These are phyloP conservation scores for Geodia barretti DNA, from an alignment of 37 sponge, comb jelly and placozoan genomes.

Conservation along the genomic window DNA sequence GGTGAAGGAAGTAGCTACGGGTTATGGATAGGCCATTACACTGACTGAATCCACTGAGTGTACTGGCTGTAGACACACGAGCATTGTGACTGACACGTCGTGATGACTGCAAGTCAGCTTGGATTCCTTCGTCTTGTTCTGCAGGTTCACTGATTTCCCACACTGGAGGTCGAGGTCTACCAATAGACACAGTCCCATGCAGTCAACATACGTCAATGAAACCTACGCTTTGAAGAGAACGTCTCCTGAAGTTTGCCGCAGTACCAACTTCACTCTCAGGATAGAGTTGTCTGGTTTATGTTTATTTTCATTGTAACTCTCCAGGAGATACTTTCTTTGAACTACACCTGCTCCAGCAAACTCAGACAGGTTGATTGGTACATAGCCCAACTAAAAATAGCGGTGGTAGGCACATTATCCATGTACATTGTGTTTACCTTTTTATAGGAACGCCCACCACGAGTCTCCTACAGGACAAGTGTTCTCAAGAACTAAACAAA, in stretches of 20 bases:
- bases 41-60: not conserved
- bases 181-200: not conserved
- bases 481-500: not conserved
- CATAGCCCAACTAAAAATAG: conserved; percentile 89
- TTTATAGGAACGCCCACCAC: conserved; percentile 69
- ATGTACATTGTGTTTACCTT: conserved; percentile 80
- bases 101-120: conserved; percentile 31
- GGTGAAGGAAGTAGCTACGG: not conserved
- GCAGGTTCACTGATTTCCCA: conserved; percentile 34
- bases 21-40: not conserved
- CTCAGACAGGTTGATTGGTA: conserved; percentile 87
- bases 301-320: conserved; percentile 81
- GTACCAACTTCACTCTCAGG: conserved; percentile 66
- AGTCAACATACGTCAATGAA: not conserved
- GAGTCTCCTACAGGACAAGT: conserved; percentile 64
- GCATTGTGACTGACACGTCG: not conserved
- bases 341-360: conserved; percentile 80
- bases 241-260: conserved; percentile 65
- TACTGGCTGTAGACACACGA: conserved; percentile 1
- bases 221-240: conserved; percentile 69
- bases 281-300: conserved; percentile 88
- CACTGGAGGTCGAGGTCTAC: not conserved
- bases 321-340: conserved; percentile 64
- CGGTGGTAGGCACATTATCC: no score
- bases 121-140: conserved; percentile 35